Conservation (phyloP, 2,888 invertebrate species). For the Eupelmus urozonus region DNA sequence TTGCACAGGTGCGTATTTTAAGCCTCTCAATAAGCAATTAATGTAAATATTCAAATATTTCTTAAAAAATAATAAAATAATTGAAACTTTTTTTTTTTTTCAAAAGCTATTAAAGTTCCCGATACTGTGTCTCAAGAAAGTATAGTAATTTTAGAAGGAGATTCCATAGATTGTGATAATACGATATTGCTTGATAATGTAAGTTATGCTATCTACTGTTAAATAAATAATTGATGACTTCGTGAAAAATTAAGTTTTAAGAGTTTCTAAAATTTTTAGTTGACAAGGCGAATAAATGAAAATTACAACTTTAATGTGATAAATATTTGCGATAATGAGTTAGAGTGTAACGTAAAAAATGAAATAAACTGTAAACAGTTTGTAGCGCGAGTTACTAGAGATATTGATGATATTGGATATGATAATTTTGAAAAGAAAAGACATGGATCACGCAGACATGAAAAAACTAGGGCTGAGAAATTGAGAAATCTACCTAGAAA, state of each 20-base stretch:
- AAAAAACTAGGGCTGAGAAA: conserved; percentile 34
- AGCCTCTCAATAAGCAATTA: background rate
- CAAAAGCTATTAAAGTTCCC: conserved; percentile 78
- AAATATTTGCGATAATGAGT: conserved; percentile 68
- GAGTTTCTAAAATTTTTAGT: conserved; percentile 60
- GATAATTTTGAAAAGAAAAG: background rate
- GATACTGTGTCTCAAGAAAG: conserved; percentile 78
- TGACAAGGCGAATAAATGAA: conserved; percentile 69
- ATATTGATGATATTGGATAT: background rate
- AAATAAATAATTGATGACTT: background rate
- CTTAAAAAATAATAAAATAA: too few relatives aligned
- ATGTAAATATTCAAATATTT: background rate
- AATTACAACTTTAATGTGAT: conserved; percentile 67
- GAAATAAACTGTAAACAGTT: conserved; percentile 63
- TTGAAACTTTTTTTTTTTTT: conserved; percentile 19
- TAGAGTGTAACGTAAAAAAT: conserved; percentile 67
- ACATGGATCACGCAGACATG: background rate
- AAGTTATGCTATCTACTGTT: background rate
- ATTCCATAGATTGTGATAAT: conserved; percentile 76
- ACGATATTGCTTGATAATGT: conserved; percentile 71
- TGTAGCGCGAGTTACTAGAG: conserved; percentile 15
- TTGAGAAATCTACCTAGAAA: conserved; percentile 58
- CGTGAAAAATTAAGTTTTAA: background rate
- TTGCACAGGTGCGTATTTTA: conserved; percentile 78
- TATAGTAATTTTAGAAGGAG: conserved; percentile 76